These are phyloP conservation scores for Aspidiotus destructor DNA, from an alignment of 2,888 invertebrate genomes.

Conservation along the genomic window DNA sequence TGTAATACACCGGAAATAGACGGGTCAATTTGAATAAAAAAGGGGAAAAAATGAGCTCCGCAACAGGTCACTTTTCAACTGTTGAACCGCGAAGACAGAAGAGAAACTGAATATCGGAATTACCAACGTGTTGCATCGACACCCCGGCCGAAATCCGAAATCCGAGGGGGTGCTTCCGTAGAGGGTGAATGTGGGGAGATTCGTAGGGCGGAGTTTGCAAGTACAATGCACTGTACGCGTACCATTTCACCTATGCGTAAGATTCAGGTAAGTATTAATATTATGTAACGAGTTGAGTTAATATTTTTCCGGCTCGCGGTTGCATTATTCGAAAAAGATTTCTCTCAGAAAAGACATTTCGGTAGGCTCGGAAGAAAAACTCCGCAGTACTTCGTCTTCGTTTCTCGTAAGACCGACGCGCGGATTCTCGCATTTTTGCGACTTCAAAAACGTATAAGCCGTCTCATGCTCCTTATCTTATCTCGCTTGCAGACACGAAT, in stretches of 20 bases:
- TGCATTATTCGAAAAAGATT: no score
- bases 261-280: background rate
- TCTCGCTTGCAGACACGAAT: no score
- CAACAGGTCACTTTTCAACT: constrained; percentile 27
- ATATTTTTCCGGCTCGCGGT: background rate
- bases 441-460: no score
- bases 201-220: constrained; percentile 31
- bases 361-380: no score
- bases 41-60: background rate
- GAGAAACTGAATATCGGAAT: constrained; percentile 29
- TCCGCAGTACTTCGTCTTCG: no score
- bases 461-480: no score
- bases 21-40: no score
- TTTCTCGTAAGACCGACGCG: no score
- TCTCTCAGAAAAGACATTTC: no score
- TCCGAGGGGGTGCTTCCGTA: constrained; percentile 26
- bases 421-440: no score
- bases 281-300: background rate
- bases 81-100: constrained; percentile 23
- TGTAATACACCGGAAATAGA: no score
- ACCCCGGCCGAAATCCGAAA: constrained; percentile 19
- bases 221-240: constrained; percentile 8
- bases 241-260: background rate
- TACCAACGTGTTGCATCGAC: constrained; percentile 28
- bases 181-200: constrained; percentile 32